phyloP scores from a whole-genome alignment of 2,113 vertebrate genomes.

The Cisticola juncidis region DNA sequence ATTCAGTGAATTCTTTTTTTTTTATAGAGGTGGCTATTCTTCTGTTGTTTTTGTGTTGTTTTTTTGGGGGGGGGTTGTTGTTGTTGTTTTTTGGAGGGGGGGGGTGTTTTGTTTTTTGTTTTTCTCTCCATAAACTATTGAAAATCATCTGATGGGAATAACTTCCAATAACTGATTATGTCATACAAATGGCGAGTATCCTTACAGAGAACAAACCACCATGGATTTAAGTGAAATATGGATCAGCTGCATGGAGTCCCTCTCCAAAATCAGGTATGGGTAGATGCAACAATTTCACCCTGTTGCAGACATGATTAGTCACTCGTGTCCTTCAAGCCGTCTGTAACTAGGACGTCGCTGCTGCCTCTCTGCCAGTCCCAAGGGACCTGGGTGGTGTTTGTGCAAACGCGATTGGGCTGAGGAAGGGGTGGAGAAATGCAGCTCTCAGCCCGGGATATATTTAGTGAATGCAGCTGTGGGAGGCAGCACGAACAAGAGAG shows the following conservation, averaged over 20 bases:
- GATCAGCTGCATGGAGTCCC: not conserved
- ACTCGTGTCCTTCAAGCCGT: not conserved
- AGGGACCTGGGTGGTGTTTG: not conserved
- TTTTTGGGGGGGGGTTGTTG: too few relatives aligned
- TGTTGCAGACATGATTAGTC: not conserved
- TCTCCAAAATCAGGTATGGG: not conserved
- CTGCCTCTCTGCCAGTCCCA: not conserved
- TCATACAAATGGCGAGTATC: not conserved
- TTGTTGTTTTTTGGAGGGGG: too few relatives aligned
- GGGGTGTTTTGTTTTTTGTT: not conserved
- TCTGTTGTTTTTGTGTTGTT: not conserved
- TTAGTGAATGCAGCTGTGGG: conserved; percentile 63
- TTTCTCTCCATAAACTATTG: not conserved
- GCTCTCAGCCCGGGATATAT: conserved; percentile 52
- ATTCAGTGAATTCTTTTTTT: not conserved
- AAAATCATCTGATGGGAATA: not conserved
- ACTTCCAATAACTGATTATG: not conserved
- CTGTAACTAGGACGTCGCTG: conserved; percentile 20
- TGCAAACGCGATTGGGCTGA: conserved; percentile 29
- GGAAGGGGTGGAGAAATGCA: conserved; percentile 45
- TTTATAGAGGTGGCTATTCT: not conserved
- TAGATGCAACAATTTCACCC: not conserved
- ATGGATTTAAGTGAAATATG: not conserved
- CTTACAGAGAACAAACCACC: not conserved
- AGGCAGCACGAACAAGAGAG: conserved; percentile 49